A percentile compares a stretch with the other conserved stretches of the same genome.
Conservation (phyloP, 2,888 invertebrate genomes). For the Folsomia manolachei region DNA sequence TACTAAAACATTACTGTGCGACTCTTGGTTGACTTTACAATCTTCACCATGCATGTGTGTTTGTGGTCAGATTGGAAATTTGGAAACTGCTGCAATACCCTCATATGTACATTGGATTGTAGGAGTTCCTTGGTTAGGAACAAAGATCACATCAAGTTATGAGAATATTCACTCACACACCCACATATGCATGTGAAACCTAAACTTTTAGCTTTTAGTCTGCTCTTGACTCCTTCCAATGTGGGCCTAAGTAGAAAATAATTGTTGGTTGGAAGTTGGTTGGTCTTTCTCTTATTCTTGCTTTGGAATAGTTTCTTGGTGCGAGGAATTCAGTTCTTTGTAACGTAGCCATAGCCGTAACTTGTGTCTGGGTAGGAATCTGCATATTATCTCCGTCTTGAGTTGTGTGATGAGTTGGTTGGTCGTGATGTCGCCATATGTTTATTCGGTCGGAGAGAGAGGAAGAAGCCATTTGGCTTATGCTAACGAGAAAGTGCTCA, state of each 20-base stretch:
- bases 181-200: not conserved
- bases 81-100: no score
- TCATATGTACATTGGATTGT: no score
- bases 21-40: no score
- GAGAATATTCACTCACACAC: no score
- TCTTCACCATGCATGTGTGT: no score
- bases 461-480: conserved; percentile 49
- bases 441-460: conserved; percentile 16
- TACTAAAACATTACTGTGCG: no score
- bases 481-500: conserved; percentile 48
- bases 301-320: no score
- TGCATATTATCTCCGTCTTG: conserved; percentile 5
- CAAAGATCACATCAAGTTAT: no score
- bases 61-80: no score
- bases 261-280: no score
- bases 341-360: not conserved
- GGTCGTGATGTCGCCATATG: conserved; percentile 25
- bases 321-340: not conserved
- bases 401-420: conserved; percentile 12
- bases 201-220: not conserved
- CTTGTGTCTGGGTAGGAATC: conserved; percentile 3
- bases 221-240: not conserved
- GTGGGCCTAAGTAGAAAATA: conserved; percentile 32
- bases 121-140: no score
- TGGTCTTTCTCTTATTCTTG: conserved; percentile 8